These are phyloP conservation scores for Elysia crispata DNA, from an alignment of 2,888 invertebrate genomes.

Conservation along the genomic window DNA sequence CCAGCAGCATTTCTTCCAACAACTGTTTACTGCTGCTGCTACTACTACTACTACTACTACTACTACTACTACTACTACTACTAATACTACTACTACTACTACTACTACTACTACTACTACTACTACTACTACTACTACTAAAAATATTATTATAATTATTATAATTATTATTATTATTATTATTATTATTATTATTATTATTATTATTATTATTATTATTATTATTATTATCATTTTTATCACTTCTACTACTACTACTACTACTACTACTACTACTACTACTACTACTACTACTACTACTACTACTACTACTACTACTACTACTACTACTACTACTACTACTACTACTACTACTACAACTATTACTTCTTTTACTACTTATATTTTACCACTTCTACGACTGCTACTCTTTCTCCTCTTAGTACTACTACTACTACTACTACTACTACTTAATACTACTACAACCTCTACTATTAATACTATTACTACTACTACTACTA, in stretches of 20 bases:
- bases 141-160: not conserved
- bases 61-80: too few species aligned
- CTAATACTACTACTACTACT: too few species aligned
- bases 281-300: slow-evolving; percentile 26
- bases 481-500: too few species aligned
- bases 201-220: not conserved
- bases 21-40: not conserved
- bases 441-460: too few species aligned
- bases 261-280: slow-evolving; percentile 28
- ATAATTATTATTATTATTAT: not conserved
- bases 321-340: slow-evolving; percentile 9
- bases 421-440: too few species aligned
- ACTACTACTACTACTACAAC: slow-evolving; percentile 9
- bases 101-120: too few species aligned
- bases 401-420: too few species aligned
- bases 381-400: not conserved
- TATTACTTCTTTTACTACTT: too few species aligned
- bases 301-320: slow-evolving; percentile 9
- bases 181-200: not conserved
- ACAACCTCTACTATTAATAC: too few species aligned
- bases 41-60: not conserved
- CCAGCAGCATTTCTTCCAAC: not conserved
- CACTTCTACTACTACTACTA: too few species aligned
- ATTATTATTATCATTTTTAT: too few species aligned
- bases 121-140: slow-evolving; percentile 9